Conservation (phyloP, 2,888 invertebrate genomes). For the Chalcosyrphus nemorum region DNA sequence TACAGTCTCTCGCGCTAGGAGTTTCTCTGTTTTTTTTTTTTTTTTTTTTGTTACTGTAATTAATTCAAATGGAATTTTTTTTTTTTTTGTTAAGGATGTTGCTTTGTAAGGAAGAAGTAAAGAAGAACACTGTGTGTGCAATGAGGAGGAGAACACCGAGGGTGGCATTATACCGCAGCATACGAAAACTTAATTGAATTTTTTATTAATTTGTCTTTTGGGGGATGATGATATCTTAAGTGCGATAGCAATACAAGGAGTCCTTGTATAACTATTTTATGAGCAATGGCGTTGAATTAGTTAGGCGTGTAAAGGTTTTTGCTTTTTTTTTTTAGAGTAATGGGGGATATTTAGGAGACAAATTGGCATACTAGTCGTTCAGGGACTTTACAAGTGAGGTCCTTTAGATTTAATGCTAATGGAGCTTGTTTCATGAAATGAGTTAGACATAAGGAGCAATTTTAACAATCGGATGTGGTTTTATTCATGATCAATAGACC, state of each 20-base stretch:
- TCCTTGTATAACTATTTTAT: background rate
- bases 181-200: slow-evolving; percentile 63
- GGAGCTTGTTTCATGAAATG: too few species aligned
- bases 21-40: background rate
- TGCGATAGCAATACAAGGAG: background rate
- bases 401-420: too few species aligned
- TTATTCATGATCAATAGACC: too few species aligned
- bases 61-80: slow-evolving; percentile 61
- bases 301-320: background rate
- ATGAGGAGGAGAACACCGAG: background rate
- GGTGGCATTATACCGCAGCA: slow-evolving; percentile 29
- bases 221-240: slow-evolving; percentile 20
- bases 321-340: background rate
- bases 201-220: slow-evolving; percentile 54
- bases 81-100: slow-evolving; percentile 40
- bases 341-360: background rate
- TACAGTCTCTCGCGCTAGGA: slow-evolving; percentile 29
- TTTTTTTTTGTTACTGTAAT: slow-evolving; percentile 39
- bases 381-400: too few species aligned
- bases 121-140: slow-evolving; percentile 8
- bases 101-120: background rate
- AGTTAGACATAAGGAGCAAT: too few species aligned
- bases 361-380: background rate
- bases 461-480: too few species aligned
- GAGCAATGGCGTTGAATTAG: background rate